Evolutionary conservation across 1,140 invertebrate genomes (phyloP).

Genomic region (Drosophila bocqueti): DNA sequence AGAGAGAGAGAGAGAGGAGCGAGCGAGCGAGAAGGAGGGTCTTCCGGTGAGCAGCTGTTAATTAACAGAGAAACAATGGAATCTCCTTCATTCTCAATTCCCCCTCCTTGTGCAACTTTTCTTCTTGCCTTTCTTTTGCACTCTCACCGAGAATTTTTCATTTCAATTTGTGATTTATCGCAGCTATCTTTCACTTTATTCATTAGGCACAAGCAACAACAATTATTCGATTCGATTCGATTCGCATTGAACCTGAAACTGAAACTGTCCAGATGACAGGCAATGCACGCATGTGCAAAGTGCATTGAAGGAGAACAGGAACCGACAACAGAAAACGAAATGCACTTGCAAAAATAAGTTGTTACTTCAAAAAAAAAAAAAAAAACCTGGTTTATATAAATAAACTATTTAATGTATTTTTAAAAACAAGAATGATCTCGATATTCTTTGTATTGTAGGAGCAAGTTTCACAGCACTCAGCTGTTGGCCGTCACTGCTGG

Average conservation of each 20-base stretch:
- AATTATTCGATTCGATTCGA: slow-evolving; percentile 38
- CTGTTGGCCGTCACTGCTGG: slow-evolving; percentile 14
- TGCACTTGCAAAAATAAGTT: slow-evolving; percentile 9
- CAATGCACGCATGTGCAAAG: slow-evolving; percentile 44
- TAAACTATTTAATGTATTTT: neutral
- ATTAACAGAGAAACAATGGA: slow-evolving; percentile 23
- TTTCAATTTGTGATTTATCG: slow-evolving; percentile 61
- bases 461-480: neutral
- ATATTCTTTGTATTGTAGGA: neutral
- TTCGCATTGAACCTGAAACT: slow-evolving; percentile 67
- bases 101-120: neutral
- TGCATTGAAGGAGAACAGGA: slow-evolving; percentile 76
- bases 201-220: slow-evolving; percentile 39
- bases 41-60: slow-evolving; percentile 20
- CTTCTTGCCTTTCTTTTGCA: slow-evolving; percentile 11
- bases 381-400: no score
- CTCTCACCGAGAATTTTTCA: slow-evolving; percentile 5
- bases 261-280: slow-evolving; percentile 39
- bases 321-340: slow-evolving; percentile 51
- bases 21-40: neutral
- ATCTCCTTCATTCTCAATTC: neutral
- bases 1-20: neutral
- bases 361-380: neutral
- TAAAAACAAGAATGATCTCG: neutral
- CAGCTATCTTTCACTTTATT: slow-evolving; percentile 73